phyloP scores from a whole-genome alignment of 2,797 vertebrate genomes.

The Furcifer pardalis region DNA sequence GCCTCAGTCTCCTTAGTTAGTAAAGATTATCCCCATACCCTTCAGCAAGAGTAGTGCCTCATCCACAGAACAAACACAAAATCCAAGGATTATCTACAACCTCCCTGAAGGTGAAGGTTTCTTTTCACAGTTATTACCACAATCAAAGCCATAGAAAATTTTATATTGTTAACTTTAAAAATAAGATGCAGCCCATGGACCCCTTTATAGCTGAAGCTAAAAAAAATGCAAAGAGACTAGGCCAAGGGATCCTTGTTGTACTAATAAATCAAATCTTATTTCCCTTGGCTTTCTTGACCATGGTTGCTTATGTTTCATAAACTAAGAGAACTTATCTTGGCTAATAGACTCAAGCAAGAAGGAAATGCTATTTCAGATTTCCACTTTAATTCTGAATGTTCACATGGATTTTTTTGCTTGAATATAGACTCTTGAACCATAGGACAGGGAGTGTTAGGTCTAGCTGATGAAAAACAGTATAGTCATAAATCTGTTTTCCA shows the following conservation, averaged over 20 bases:
- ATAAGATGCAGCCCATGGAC: neutral
- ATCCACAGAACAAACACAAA: neutral
- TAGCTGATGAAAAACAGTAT: slow-evolving; percentile 6
- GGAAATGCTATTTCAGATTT: neutral
- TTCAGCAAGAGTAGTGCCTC: neutral
- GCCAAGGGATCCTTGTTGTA: neutral
- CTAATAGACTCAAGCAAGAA: neutral
- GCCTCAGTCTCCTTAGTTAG: too few species aligned
- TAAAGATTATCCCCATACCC: too few species aligned
- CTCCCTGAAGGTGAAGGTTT: neutral
- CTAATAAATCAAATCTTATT: neutral
- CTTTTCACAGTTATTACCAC: neutral
- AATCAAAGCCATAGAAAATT: neutral
- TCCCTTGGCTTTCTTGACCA: neutral
- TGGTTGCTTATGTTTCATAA: neutral
- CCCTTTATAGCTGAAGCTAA: neutral
- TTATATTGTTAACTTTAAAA: neutral
- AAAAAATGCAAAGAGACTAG: neutral
- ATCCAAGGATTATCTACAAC: neutral
- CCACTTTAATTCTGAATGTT: neutral
- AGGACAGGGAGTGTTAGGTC: neutral
- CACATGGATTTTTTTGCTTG: neutral
- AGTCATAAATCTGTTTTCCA: slow-evolving; percentile 9
- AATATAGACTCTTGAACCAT: neutral
- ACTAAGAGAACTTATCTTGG: neutral